phyloP scores from a whole-genome alignment of 2,888 invertebrate species.

The Gortyna flavago region DNA sequence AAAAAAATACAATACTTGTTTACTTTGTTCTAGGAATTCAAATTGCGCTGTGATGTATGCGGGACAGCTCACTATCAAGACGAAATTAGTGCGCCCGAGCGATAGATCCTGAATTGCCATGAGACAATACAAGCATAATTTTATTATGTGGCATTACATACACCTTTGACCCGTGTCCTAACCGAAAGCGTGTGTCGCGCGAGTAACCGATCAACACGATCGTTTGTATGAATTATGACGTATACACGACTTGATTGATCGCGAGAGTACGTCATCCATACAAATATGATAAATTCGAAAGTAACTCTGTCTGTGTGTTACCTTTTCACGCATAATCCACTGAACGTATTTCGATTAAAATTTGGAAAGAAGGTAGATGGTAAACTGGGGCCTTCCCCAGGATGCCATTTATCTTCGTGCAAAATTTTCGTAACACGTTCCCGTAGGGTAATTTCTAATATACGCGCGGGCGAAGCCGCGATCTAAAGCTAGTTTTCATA shows the following conservation, averaged over 20 bases:
- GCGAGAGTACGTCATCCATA: background rate
- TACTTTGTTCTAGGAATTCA: conserved; percentile 72
- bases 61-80: conserved; percentile 71
- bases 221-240: background rate
- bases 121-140: background rate
- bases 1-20: background rate
- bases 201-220: background rate
- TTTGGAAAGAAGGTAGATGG: too few relatives aligned
- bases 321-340: too few relatives aligned
- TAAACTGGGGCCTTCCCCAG: too few relatives aligned
- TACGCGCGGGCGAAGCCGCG: too few relatives aligned
- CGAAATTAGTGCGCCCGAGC: conserved; percentile 75
- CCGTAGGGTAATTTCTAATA: too few relatives aligned
- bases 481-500: too few relatives aligned
- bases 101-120: conserved; percentile 38
- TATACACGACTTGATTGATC: background rate
- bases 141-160: background rate
- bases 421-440: too few relatives aligned
- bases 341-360: too few relatives aligned
- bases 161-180: background rate
- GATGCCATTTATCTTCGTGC: too few relatives aligned
- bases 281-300: too few relatives aligned
- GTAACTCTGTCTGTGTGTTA: too few relatives aligned
- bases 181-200: background rate
- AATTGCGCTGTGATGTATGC: conserved; percentile 70